A percentile compares a stretch with the other conserved stretches of the same genome.
Evolutionary conservation across 2,113 vertebrate species (phyloP).

Genomic region (Bubo bubo): DNA sequence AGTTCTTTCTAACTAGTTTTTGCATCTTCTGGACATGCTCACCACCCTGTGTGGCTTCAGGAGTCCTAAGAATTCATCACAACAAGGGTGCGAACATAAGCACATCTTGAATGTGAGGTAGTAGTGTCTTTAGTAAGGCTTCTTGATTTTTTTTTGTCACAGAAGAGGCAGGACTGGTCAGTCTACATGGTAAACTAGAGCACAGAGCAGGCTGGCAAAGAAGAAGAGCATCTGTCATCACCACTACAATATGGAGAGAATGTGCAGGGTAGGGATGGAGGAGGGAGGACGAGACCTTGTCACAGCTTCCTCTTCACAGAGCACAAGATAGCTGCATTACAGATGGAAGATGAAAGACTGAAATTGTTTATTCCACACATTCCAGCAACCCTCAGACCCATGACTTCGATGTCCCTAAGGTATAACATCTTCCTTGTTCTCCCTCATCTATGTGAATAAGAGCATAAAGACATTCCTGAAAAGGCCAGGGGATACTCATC

Average conservation of each 20-base stretch:
- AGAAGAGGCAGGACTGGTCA: not conserved
- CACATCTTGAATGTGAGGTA: not conserved
- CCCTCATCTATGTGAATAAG: not conserved
- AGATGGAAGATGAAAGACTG: not conserved
- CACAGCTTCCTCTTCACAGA: not conserved
- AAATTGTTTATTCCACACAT: not conserved
- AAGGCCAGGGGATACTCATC: not conserved
- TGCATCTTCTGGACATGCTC: not conserved
- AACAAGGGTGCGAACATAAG: not conserved
- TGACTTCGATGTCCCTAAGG: not conserved
- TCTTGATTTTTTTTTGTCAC: not conserved
- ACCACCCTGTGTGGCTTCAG: not conserved
- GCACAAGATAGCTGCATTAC: not conserved
- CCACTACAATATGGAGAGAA: not conserved
- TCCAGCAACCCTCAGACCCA: not conserved
- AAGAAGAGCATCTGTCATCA: not conserved
- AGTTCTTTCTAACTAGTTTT: not conserved
- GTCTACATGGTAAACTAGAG: not conserved
- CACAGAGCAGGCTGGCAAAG: not conserved
- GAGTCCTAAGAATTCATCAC: not conserved
- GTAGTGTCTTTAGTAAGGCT: not conserved
- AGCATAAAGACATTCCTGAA: not conserved
- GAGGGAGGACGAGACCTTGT: not conserved
- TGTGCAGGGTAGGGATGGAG: accelerated
- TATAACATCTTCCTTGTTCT: not conserved